Percentiles rank a stretch among this genome's conserved stretches.
Conservation (phyloP, 2,797 vertebrate genomes). For the Glossophaga mutica region DNA sequence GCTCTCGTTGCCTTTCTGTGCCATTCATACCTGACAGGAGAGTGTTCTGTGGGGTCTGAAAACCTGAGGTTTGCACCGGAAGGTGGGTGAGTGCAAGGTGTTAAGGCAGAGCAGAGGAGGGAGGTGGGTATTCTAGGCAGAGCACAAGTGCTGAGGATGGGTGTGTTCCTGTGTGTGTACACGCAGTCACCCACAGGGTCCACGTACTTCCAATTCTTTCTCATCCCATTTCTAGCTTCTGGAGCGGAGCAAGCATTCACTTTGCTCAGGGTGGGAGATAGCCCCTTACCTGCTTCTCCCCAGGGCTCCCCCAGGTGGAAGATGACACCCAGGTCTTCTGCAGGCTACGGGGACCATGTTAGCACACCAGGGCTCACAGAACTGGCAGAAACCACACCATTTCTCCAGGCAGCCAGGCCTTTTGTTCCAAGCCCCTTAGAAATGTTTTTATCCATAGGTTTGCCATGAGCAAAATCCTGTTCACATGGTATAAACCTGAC, state of each 20-base stretch:
- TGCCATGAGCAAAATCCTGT: constrained; percentile 82
- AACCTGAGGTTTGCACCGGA: accelerated
- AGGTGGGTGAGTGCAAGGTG: accelerated
- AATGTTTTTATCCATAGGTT: constrained; percentile 78
- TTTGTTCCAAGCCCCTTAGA: constrained; percentile 76
- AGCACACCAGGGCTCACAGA: accelerated
- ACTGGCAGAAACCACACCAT: background rate
- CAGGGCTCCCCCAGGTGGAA: accelerated
- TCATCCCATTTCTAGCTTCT: background rate
- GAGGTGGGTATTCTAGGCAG: accelerated
- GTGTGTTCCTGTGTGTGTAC: background rate
- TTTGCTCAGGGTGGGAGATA: accelerated
- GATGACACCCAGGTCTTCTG: background rate
- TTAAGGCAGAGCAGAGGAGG: accelerated
- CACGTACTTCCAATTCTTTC: background rate
- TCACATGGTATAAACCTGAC: constrained; percentile 77
- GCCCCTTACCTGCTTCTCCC: background rate
- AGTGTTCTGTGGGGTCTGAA: too few relatives aligned
- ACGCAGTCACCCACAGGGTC: background rate
- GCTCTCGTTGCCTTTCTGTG: background rate
- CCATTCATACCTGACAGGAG: accelerated
- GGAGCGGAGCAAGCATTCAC: background rate
- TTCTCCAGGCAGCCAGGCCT: constrained; percentile 55
- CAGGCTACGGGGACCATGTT: background rate
- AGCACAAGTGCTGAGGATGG: background rate